Evolutionary conservation across 2,888 invertebrate species (phyloP).

Genomic region (Dynastes tityus): DNA sequence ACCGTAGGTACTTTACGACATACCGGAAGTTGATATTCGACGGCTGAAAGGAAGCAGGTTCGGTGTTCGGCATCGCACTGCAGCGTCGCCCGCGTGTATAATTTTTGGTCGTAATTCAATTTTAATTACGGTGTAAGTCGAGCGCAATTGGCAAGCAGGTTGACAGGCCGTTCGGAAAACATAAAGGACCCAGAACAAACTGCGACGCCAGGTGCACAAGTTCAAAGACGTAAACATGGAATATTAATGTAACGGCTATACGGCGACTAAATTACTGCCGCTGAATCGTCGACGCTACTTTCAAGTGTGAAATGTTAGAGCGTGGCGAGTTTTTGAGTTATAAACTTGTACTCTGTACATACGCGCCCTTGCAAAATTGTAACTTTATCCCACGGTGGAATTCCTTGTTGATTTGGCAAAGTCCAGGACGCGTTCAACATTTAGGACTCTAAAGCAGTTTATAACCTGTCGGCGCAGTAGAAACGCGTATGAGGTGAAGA

Average conservation of each 20-base stretch:
- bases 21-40: slow-evolving; percentile 12
- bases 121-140: slow-evolving; percentile 45
- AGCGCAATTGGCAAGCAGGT: slow-evolving; percentile 41
- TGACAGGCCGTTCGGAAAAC: slow-evolving; percentile 40
- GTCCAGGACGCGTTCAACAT: background rate
- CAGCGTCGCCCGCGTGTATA: slow-evolving; percentile 13
- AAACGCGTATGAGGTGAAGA: too few relatives aligned
- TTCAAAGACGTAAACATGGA: slow-evolving; percentile 54
- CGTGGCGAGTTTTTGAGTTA: background rate
- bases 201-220: slow-evolving; percentile 54
- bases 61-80: background rate
- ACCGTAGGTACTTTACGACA: slow-evolving; percentile 9
- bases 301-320: slow-evolving; percentile 1
- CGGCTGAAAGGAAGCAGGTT: slow-evolving; percentile 1
- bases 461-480: background rate
- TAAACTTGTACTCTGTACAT: background rate
- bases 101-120: slow-evolving; percentile 45
- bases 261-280: slow-evolving; percentile 14
- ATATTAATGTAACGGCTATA: slow-evolving; percentile 53
- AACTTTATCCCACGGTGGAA: background rate
- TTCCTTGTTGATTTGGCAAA: background rate
- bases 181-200: slow-evolving; percentile 47
- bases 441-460: background rate
- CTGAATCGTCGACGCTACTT: slow-evolving; percentile 1
- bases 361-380: background rate